Conservation (phyloP, 1,140 invertebrate species). For the Homarus americanus region DNA sequence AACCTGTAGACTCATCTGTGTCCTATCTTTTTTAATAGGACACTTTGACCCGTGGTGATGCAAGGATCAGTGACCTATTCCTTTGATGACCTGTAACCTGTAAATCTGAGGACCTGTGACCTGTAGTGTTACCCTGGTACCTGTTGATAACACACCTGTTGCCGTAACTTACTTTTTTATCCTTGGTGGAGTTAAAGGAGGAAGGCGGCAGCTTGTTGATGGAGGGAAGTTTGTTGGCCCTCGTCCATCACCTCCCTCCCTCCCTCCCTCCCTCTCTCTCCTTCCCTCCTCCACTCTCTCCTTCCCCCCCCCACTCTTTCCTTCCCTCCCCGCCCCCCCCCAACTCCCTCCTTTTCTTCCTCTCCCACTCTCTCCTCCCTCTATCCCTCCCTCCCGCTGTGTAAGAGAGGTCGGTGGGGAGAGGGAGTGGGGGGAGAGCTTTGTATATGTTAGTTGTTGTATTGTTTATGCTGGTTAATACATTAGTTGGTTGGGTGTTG, state of each 20-base stretch:
- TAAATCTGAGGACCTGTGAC: too few relatives aligned
- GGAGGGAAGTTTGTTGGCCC: background rate
- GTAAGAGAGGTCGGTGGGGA: too few relatives aligned
- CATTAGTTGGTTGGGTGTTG: too few relatives aligned
- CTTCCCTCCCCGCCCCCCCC: background rate
- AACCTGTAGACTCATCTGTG: background rate
- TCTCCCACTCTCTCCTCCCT: background rate
- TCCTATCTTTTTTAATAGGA: too few relatives aligned
- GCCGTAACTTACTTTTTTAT: background rate
- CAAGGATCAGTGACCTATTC: too few relatives aligned
- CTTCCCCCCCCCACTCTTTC: background rate
- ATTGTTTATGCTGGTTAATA: too few relatives aligned
- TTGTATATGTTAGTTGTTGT: too few relatives aligned
- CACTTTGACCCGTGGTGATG: too few relatives aligned
- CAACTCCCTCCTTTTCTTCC: background rate
- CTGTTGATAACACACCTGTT: background rate
- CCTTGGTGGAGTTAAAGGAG: background rate
- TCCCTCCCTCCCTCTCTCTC: conserved; percentile 23
- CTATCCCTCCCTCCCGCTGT: too few relatives aligned
- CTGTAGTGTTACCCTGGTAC: too few relatives aligned
- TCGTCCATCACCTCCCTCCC: background rate
- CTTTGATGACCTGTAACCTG: too few relatives aligned
- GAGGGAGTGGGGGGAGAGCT: too few relatives aligned
- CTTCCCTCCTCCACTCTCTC: background rate
- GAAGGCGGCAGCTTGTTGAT: background rate